Evolutionary conservation across 2,113 vertebrate genomes (phyloP), one percentile per base, ranked within the genome.

Genomic region (Vicugna pacos): DNA sequence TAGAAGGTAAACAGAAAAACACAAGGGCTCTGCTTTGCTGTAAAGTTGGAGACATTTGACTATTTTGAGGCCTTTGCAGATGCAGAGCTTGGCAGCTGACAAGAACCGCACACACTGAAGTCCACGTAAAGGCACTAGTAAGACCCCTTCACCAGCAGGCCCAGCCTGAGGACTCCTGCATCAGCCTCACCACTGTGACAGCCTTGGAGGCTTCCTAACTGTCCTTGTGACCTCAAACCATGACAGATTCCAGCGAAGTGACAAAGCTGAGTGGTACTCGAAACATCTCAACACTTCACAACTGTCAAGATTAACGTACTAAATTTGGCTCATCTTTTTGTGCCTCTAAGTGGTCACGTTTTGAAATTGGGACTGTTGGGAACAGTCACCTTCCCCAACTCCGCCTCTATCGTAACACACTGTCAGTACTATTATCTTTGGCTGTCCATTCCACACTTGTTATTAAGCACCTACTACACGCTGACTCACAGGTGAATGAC

Each of bases 1-100:
- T 89, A 96, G 69, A 84, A 96, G 94, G 92, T 70, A 86, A 95
- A 77, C 12, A 95, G 56, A 86, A 96, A 95, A 64, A 65, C 86
- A 95, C 56, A 83, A 83, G 77, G 60, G 58, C 50, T 94, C 73
- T 56, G 60, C 70, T 94, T 91, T 82, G 62, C 72, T 89, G 62
- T 91, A 94, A 88, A 96, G 62, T 3, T 48, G 62, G 93, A 92
- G 91, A 89, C 83, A 70, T 91, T 93, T 82, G 81, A 84, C 75
- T 87, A 42, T n/a, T 82, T 85, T 77, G 62, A 89, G 82, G 52
- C 65, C 54, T 90, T 80, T 93, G 65, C 28, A 81, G 58, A 81
- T 13, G 32, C 32, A 90, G 81, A 86, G 54, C 65, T 80, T 54
- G 81, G 67, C 72, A 76, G 58, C 67, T 73, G n/a, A n/a, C 5